Conservation (phyloP, 92 coral and sea anemone species). For the Ricordea florida region DNA sequence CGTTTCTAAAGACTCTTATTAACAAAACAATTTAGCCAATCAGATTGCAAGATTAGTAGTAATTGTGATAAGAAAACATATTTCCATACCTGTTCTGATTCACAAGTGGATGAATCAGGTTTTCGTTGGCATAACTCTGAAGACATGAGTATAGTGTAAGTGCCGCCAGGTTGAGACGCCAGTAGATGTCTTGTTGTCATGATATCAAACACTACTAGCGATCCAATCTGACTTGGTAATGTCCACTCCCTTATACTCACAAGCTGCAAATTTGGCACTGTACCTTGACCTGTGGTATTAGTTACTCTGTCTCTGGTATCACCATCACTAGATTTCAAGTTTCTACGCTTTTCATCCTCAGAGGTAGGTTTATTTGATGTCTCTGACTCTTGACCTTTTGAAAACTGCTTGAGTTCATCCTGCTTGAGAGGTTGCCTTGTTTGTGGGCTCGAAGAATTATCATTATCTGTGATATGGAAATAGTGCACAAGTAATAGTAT, state of each 20-base stretch:
- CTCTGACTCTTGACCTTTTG: neutral
- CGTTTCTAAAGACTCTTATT: too few species aligned
- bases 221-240: slow-evolving; percentile 76
- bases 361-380: neutral
- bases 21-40: too few species aligned
- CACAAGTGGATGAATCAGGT: too few species aligned
- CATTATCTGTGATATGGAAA: too few species aligned
- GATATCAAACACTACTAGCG: slow-evolving; percentile 73
- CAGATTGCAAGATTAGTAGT: too few species aligned
- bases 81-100: slow-evolving; percentile 11
- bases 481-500: too few species aligned
- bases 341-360: too few species aligned
- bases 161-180: slow-evolving; percentile 96
- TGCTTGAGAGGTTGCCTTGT: neutral
- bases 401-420: neutral
- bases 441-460: neutral
- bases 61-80: neutral
- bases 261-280: slow-evolving; percentile 21
- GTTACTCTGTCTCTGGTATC: neutral
- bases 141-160: slow-evolving; percentile 64
- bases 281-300: neutral
- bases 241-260: slow-evolving; percentile 70
- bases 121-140: neutral
- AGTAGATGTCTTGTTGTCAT: slow-evolving; percentile 63
- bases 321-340: too few species aligned